phyloP scores from a whole-genome alignment of 2,797 vertebrate genomes.

The Macropus fuliginosus region DNA sequence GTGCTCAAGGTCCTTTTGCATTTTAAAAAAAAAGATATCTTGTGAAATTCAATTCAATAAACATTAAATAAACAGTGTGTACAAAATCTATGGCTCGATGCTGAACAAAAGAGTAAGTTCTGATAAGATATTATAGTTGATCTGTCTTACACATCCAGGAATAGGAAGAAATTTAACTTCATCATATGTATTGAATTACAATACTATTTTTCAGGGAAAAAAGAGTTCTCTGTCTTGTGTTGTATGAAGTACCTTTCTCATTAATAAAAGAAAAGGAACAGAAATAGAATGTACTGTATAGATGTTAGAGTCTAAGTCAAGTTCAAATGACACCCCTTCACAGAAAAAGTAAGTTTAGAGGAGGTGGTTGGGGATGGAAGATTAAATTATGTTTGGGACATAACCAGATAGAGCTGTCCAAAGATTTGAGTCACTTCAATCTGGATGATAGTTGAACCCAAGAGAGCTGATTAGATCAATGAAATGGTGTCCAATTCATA shows the following conservation, averaged over 20 bases:
- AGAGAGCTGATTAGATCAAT: neutral
- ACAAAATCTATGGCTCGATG: neutral
- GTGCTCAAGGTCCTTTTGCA: neutral
- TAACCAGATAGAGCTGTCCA: neutral
- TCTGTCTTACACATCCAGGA: neutral
- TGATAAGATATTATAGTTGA: neutral
- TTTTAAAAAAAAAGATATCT: neutral
- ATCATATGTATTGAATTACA: neutral
- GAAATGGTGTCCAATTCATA: neutral
- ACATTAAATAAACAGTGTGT: neutral
- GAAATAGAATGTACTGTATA: neutral
- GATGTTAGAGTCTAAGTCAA: neutral
- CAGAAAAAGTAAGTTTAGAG: neutral
- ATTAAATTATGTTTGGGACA: neutral
- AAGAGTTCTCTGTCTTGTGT: neutral
- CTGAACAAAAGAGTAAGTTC: neutral
- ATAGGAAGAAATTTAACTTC: conserved; percentile 6
- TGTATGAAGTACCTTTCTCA: neutral
- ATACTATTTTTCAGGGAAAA: neutral
- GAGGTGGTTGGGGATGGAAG: neutral
- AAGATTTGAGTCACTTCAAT: neutral
- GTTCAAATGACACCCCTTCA: neutral
- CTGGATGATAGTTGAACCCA: neutral
- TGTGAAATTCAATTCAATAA: neutral
- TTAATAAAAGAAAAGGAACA: neutral